phyloP scores from a whole-genome alignment of 2,113 vertebrate species.

The Lophotis ruficrista region DNA sequence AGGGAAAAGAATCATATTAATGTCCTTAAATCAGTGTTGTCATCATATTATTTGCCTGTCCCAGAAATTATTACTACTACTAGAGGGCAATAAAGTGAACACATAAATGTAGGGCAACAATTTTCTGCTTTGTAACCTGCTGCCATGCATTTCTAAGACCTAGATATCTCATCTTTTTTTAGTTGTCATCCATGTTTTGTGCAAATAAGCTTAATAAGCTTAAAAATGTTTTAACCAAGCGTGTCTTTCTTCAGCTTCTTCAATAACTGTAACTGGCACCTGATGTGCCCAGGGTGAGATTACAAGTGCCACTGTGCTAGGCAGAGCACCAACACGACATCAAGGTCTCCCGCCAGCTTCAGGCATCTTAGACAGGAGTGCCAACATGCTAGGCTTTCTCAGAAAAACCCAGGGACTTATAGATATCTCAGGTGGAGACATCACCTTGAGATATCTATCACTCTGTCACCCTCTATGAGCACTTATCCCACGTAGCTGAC shows the following conservation, averaged over 20 bases:
- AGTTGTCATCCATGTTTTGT: not conserved
- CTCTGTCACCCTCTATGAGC: not conserved
- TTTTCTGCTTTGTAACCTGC: not conserved
- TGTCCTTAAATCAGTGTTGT: not conserved
- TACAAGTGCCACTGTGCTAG: not conserved
- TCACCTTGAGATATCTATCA: not conserved
- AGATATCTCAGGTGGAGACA: not conserved
- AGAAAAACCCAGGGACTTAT: accelerated
- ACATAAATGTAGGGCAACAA: not conserved
- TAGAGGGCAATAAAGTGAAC: not conserved
- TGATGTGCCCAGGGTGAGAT: not conserved
- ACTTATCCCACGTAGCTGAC: not conserved
- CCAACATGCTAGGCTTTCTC: not conserved
- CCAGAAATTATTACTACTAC: not conserved
- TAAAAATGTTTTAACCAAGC: not conserved
- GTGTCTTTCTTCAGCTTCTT: not conserved
- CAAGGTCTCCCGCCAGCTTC: not conserved
- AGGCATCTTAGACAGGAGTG: not conserved
- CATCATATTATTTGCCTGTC: not conserved
- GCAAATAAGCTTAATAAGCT: not conserved
- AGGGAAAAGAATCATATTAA: not conserved
- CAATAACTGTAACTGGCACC: not conserved
- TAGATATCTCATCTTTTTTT: not conserved
- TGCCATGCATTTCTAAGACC: not conserved
- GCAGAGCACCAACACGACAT: not conserved